Conservation (phyloP, 2,113 vertebrate genomes). For the Condylura cristata region DNA sequence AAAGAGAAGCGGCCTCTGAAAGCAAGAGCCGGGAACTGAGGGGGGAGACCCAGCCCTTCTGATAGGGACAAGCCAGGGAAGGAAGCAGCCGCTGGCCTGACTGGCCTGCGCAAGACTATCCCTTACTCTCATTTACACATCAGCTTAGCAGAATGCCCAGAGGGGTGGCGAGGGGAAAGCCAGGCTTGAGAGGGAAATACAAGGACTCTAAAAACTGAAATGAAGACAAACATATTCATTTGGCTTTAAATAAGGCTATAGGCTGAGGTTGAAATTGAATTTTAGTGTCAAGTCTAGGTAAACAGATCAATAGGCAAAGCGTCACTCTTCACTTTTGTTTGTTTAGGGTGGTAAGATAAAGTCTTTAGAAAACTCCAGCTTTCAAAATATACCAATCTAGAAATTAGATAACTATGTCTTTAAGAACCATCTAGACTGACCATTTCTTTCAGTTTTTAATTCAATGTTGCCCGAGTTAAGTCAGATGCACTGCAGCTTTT, state of each 20-base stretch:
- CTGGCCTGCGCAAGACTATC: background rate
- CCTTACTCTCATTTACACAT: slow-evolving; percentile 27
- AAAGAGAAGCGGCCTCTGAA: background rate
- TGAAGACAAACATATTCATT: slow-evolving; percentile 71
- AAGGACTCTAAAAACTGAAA: slow-evolving; percentile 48
- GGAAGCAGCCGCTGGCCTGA: fast-evolving
- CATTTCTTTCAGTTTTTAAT: background rate
- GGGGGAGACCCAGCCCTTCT: background rate
- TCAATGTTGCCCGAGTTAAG: background rate
- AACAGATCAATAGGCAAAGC: slow-evolving; percentile 3
- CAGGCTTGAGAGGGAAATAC: slow-evolving; percentile 15
- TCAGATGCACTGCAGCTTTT: background rate
- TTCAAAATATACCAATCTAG: background rate
- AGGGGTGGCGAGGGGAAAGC: background rate
- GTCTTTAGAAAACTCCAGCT: background rate
- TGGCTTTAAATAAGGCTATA: slow-evolving; percentile 63
- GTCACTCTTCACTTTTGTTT: background rate
- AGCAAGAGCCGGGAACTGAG: background rate
- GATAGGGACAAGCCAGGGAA: fast-evolving
- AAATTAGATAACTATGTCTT: background rate
- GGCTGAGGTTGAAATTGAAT: slow-evolving; percentile 67
- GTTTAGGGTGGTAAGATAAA: background rate
- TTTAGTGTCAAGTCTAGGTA: slow-evolving; percentile 1
- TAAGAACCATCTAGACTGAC: background rate
- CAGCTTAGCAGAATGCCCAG: slow-evolving; percentile 48